Percentiles rank a stretch among this genome's conserved stretches.
These are phyloP conservation scores for Augochlorella aurata DNA, from an alignment of 2,888 invertebrate species.

Conservation along the genomic window DNA sequence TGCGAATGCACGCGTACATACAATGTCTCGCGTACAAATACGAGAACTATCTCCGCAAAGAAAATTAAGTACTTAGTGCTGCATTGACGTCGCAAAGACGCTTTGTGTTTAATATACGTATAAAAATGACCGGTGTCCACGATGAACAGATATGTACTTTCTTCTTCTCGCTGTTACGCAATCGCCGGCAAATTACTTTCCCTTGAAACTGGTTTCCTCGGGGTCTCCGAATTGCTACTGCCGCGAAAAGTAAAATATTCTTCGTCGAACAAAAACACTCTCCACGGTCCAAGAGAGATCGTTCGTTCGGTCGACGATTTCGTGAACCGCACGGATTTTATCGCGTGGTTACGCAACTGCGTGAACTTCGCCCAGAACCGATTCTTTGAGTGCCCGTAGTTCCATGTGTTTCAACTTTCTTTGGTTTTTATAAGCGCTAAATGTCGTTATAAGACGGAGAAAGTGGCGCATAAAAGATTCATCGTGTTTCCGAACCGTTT, in stretches of 20 bases:
- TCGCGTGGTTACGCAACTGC: background rate
- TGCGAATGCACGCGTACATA: background rate
- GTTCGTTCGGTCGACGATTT: background rate
- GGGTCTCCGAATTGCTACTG: background rate
- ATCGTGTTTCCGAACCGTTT: background rate
- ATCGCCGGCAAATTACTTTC: slow-evolving; percentile 28
- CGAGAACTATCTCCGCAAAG: background rate
- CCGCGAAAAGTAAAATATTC: background rate
- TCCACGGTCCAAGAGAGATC: background rate
- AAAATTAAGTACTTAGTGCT: background rate
- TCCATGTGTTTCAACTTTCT: background rate
- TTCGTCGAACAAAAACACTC: background rate
- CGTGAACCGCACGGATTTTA: background rate
- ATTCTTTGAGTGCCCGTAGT: background rate
- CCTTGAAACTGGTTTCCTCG: slow-evolving; percentile 8
- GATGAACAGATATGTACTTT: slow-evolving; percentile 9
- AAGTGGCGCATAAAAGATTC: slow-evolving; percentile 27
- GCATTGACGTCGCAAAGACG: background rate
- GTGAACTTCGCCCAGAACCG: background rate
- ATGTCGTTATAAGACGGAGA: slow-evolving; percentile 33
- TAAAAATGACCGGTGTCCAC: background rate
- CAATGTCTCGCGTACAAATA: background rate
- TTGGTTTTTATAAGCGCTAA: background rate
- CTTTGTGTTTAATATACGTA: background rate
- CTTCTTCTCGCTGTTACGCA: slow-evolving; percentile 20